phyloP scores from a whole-genome alignment of 2,113 vertebrate genomes.

The Pheucticus melanocephalus region DNA sequence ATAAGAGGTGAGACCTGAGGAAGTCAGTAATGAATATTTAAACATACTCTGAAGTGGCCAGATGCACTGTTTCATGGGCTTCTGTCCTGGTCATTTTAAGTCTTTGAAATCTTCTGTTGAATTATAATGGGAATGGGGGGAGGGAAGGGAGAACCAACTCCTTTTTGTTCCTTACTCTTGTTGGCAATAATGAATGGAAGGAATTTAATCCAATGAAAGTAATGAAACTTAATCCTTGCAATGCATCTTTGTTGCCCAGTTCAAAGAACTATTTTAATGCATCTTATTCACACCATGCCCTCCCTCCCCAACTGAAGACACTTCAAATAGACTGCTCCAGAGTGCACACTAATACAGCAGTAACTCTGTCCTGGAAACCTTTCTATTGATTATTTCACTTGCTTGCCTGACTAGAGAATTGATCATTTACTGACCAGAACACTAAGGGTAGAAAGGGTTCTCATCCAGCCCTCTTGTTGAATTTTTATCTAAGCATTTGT shows the following conservation, averaged over 20 bases:
- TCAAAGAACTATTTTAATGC: slow-evolving; percentile 57
- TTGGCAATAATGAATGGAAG: slow-evolving; percentile 56
- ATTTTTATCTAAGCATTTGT: slow-evolving; percentile 42
- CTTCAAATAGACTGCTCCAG: slow-evolving; percentile 26
- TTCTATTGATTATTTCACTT: slow-evolving; percentile 31
- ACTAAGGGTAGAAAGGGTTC: background rate
- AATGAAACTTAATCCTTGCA: slow-evolving; percentile 64
- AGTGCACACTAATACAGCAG: slow-evolving; percentile 14
- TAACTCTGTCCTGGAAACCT: slow-evolving; percentile 31
- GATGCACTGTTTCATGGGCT: slow-evolving; percentile 37
- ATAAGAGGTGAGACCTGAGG: slow-evolving; percentile 33
- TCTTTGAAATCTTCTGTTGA: slow-evolving; percentile 60
- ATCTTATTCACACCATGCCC: slow-evolving; percentile 28
- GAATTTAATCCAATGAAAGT: slow-evolving; percentile 61
- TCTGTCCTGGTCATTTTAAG: slow-evolving; percentile 47
- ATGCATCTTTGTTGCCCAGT: slow-evolving; percentile 61
- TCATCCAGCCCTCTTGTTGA: background rate
- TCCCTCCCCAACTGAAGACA: background rate
- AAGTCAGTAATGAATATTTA: slow-evolving; percentile 53
- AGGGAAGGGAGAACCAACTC: background rate
- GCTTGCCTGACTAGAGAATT: slow-evolving; percentile 7
- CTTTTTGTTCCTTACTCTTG: slow-evolving; percentile 45
- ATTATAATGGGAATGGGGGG: slow-evolving; percentile 26
- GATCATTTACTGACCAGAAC: slow-evolving; percentile 26
- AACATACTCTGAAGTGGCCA: slow-evolving; percentile 51